Percentiles rank a stretch among this genome's conserved stretches.
phyloP scores from a whole-genome alignment of 2,888 invertebrate genomes.

The Orthosia gracilis region DNA sequence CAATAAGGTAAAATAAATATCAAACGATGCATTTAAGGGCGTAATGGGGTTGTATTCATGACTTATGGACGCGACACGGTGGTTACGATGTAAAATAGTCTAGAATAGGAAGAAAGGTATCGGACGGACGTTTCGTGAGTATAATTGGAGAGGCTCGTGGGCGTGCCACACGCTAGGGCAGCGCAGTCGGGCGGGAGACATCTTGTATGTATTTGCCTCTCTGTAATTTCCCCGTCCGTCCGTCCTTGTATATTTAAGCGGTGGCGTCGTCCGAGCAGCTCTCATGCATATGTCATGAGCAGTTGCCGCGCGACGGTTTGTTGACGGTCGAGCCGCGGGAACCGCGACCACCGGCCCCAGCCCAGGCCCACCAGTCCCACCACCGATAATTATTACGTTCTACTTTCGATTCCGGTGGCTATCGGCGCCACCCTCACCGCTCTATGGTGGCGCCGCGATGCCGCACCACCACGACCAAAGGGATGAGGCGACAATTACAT shows the following conservation, averaged over 20 bases:
- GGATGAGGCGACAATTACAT: slow-evolving; percentile 89
- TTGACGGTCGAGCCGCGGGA: slow-evolving; percentile 89
- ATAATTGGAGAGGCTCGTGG: slow-evolving; percentile 82
- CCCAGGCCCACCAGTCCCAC: slow-evolving; percentile 75
- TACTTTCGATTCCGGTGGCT: slow-evolving; percentile 86
- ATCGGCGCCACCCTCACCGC: slow-evolving; percentile 79
- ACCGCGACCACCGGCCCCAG: slow-evolving; percentile 82
- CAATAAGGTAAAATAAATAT: slow-evolving; percentile 79
- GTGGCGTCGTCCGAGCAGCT: slow-evolving; percentile 83
- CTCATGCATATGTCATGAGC: slow-evolving; percentile 91
- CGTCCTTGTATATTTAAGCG: slow-evolving; percentile 89
- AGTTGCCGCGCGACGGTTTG: slow-evolving; percentile 90
- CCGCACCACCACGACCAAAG: slow-evolving; percentile 71
- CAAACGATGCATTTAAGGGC: slow-evolving; percentile 82
- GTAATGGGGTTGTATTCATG: slow-evolving; percentile 82
- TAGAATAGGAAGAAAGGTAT: slow-evolving; percentile 81
- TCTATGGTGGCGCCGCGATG: slow-evolving; percentile 65
- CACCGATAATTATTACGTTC: slow-evolving; percentile 88
- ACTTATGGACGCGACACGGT: slow-evolving; percentile 83
- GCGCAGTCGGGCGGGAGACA: slow-evolving; percentile 78
- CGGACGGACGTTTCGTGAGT: slow-evolving; percentile 84
- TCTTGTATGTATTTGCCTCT: slow-evolving; percentile 89
- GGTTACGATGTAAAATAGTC: slow-evolving; percentile 82
- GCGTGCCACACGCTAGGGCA: slow-evolving; percentile 83
- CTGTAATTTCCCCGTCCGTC: slow-evolving; percentile 87